Evolutionary conservation across 2,113 vertebrate species (phyloP).

Genomic region (Salvator merianae): DNA sequence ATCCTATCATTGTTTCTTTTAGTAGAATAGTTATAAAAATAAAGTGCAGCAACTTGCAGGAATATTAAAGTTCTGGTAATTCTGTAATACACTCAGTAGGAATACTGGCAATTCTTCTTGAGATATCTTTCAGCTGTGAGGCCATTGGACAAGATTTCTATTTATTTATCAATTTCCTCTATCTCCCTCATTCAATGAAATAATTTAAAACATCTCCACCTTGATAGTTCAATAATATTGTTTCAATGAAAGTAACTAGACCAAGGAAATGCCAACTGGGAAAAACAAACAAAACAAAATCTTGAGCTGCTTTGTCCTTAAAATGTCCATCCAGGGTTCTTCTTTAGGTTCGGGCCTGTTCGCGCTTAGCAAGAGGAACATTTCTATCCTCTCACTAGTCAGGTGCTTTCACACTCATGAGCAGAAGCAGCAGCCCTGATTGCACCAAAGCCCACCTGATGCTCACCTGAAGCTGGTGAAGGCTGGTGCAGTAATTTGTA

Average conservation of each 20-base stretch:
- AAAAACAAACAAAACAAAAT: too few species aligned
- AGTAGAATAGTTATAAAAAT: not conserved
- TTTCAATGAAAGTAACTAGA: not conserved
- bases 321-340: not conserved
- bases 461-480: too few species aligned
- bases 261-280: not conserved
- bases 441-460: too few species aligned
- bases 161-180: not conserved
- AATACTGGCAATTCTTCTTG: not conserved
- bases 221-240: not conserved
- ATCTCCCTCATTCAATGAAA: not conserved
- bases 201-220: not conserved
- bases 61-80: not conserved
- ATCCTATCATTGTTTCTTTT: conserved; percentile 21
- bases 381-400: too few species aligned
- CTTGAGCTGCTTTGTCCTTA: not conserved
- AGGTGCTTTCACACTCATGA: too few species aligned
- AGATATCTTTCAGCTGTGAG: not conserved
- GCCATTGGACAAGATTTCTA: not conserved
- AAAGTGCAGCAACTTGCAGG: not conserved
- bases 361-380: too few species aligned
- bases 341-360: too few species aligned
- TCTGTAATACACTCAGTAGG: not conserved
- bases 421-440: too few species aligned
- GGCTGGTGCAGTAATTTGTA: too few species aligned